Evolutionary conservation across 2,797 vertebrate genomes (phyloP).

Genomic region (Enteromius viviparus): DNA sequence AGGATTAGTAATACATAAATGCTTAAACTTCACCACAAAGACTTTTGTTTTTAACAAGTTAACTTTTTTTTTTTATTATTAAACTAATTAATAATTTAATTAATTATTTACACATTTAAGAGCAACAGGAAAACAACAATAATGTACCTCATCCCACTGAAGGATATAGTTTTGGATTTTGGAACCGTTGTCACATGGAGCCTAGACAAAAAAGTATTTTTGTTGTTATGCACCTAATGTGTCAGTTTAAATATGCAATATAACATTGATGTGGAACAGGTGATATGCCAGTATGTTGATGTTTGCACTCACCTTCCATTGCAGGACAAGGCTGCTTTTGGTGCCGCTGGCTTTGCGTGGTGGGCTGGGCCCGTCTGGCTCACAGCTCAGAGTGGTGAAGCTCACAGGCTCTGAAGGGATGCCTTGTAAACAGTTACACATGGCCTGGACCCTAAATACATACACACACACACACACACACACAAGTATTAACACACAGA

Average conservation of each 20-base stretch:
- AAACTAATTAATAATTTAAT: no score
- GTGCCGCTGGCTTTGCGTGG: conserved; percentile 92
- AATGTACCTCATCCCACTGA: conserved; percentile 94
- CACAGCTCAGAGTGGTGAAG: conserved; percentile 92
- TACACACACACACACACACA: conserved; percentile 24
- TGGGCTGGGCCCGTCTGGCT: conserved; percentile 88
- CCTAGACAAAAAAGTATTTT: conserved; percentile 70
- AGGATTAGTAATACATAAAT: neutral
- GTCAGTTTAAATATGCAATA: neutral
- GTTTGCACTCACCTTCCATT: conserved; percentile 89
- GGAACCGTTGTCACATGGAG: conserved; percentile 94
- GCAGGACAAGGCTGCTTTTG: conserved; percentile 91
- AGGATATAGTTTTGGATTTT: conserved; percentile 95
- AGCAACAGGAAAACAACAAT: neutral
- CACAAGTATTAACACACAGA: neutral
- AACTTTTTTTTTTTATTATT: neutral
- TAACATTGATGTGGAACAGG: neutral
- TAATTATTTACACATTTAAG: neutral
- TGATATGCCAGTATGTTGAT: neutral
- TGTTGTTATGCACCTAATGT: neutral
- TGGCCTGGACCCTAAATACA: conserved; percentile 85
- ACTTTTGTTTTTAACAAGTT: neutral
- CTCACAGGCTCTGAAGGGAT: conserved; percentile 86
- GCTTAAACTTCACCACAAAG: neutral
- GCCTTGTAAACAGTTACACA: conserved; percentile 87